phyloP scores from a whole-genome alignment of 2,797 vertebrate species.

The Lemur catta region DNA sequence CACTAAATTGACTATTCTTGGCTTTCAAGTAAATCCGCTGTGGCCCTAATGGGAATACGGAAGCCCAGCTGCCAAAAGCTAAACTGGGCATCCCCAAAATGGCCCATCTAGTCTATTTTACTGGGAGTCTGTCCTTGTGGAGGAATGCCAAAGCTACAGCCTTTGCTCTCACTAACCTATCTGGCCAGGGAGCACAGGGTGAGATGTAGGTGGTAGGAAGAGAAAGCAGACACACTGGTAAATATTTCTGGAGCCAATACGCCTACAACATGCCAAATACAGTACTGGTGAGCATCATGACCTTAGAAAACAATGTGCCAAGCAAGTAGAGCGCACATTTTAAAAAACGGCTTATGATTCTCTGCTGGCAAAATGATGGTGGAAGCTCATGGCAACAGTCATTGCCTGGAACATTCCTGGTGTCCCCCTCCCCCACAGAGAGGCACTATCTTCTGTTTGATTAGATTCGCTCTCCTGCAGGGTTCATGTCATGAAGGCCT shows the following conservation, averaged over 20 bases:
- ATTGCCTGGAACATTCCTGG: background rate
- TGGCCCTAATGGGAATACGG: background rate
- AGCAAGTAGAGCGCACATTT: background rate
- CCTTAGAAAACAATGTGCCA: background rate
- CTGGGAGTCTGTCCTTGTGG: background rate
- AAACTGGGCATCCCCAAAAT: background rate
- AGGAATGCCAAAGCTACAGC: background rate
- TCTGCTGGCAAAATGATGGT: background rate
- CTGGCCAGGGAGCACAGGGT: background rate
- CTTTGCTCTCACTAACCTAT: background rate
- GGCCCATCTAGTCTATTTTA: background rate
- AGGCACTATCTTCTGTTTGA: background rate
- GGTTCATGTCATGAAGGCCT: background rate
- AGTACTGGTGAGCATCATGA: background rate
- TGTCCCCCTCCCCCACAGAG: background rate
- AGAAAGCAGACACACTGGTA: slow-evolving; percentile 44
- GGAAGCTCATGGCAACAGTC: background rate
- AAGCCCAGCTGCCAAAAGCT: slow-evolving; percentile 3
- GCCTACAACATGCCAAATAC: background rate
- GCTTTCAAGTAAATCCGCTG: background rate
- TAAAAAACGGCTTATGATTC: background rate
- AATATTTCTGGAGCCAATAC: slow-evolving; percentile 46
- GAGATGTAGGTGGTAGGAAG: background rate
- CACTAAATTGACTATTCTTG: background rate
- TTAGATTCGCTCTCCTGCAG: background rate